phyloP scores from a whole-genome alignment of 2,113 vertebrate genomes.

The Hyperoodon ampullatus region DNA sequence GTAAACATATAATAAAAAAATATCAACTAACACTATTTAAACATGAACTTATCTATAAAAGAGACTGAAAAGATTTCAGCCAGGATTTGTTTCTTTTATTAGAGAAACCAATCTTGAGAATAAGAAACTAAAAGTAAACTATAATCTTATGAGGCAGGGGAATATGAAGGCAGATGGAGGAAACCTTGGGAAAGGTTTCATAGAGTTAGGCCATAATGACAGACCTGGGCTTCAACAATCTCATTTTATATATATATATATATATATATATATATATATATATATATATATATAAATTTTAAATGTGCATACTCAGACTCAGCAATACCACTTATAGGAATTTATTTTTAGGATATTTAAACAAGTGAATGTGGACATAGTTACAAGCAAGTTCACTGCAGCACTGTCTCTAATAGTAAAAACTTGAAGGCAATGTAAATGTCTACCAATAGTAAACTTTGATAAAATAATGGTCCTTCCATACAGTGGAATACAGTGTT shows the following conservation, averaged over 20 bases:
- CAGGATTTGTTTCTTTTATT: neutral
- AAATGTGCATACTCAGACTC: neutral
- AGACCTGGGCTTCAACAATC: neutral
- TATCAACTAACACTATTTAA: neutral
- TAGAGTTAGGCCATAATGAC: too few relatives aligned
- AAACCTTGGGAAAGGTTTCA: neutral
- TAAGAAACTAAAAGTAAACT: neutral
- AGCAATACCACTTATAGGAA: too few relatives aligned
- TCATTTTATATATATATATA: neutral
- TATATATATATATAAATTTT: neutral
- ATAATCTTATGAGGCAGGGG: neutral
- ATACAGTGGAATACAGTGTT: neutral
- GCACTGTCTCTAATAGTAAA: neutral
- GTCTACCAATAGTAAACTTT: neutral
- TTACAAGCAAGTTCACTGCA: neutral
- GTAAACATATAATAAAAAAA: neutral
- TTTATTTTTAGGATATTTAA: neutral
- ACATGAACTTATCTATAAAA: neutral
- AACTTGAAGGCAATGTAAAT: neutral
- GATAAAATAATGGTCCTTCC: conserved; percentile 14
- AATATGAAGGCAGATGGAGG: neutral
- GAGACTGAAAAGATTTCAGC: neutral
- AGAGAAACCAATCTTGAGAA: neutral
- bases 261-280: too few relatives aligned
- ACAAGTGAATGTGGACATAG: neutral